Conservation (phyloP, 2,113 vertebrate species). For the Heliornis fulica region DNA sequence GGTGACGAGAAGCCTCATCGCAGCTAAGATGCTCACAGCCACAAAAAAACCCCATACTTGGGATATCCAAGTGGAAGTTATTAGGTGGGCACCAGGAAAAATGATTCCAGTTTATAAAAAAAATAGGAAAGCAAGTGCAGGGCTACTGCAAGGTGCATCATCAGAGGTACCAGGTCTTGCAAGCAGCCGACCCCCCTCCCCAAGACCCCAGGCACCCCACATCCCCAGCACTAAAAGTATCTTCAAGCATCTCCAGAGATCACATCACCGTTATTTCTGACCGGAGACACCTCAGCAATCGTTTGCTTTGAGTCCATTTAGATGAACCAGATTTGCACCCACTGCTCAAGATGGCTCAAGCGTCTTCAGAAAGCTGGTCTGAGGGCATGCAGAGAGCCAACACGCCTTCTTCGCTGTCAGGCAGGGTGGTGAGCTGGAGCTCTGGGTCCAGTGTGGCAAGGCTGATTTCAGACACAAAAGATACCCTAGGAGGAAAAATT, state of each 20-base stretch:
- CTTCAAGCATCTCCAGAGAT: conserved; percentile 59
- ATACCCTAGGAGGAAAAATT: not conserved
- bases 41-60: too few species aligned
- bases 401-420: not conserved
- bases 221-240: conserved; percentile 24
- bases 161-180: conserved; percentile 38
- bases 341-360: not conserved
- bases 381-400: not conserved
- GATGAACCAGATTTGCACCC: not conserved
- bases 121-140: not conserved
- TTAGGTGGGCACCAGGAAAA: not conserved
- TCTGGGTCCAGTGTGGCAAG: conserved; percentile 43
- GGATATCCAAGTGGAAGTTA: not conserved
- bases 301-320: not conserved
- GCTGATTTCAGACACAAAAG: conserved; percentile 32
- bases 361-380: not conserved
- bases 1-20: not conserved
- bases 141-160: conserved; percentile 19
- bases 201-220: not conserved
- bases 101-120: not conserved
- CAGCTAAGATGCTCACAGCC: not conserved
- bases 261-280: not conserved
- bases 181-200: not conserved
- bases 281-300: not conserved
- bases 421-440: conserved; percentile 3